phyloP scores from a whole-genome alignment of 2,113 vertebrate species.

The Calidris pugnax region DNA sequence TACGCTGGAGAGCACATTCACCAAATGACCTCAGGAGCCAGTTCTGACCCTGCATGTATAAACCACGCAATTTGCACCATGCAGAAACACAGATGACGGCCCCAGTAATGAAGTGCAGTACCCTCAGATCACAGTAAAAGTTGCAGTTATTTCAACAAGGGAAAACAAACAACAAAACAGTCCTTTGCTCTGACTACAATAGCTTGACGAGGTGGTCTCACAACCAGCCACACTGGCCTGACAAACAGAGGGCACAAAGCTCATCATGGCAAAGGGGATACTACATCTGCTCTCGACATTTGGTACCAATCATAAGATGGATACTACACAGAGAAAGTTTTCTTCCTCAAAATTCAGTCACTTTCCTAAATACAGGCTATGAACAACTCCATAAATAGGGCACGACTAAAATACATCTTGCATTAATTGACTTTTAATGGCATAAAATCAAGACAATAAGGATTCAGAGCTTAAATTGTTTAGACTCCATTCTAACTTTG shows the following conservation, averaged over 20 bases:
- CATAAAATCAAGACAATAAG: neutral
- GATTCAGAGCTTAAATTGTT: conserved; percentile 25
- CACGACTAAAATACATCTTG: neutral
- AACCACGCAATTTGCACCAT: neutral
- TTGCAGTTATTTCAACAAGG: neutral
- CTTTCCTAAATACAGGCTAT: neutral
- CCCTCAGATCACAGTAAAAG: neutral
- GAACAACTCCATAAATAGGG: neutral
- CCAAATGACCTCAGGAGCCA: neutral
- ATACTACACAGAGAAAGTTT: neutral
- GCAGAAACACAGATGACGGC: neutral
- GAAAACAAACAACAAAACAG: neutral
- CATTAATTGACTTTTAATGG: neutral
- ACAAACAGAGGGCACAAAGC: neutral
- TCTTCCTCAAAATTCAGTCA: neutral
- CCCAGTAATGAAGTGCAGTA: neutral
- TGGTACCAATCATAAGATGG: neutral
- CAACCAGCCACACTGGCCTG: neutral
- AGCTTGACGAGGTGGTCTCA: neutral
- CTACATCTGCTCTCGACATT: neutral
- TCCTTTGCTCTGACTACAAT: neutral
- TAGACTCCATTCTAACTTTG: neutral
- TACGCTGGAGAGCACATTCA: accelerated
- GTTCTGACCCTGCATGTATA: neutral
- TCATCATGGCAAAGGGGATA: neutral